Percentiles rank a stretch among this genome's conserved stretches.
phyloP scores from a whole-genome alignment of 2,888 invertebrate species.

The Nephrotoma flavescens region DNA sequence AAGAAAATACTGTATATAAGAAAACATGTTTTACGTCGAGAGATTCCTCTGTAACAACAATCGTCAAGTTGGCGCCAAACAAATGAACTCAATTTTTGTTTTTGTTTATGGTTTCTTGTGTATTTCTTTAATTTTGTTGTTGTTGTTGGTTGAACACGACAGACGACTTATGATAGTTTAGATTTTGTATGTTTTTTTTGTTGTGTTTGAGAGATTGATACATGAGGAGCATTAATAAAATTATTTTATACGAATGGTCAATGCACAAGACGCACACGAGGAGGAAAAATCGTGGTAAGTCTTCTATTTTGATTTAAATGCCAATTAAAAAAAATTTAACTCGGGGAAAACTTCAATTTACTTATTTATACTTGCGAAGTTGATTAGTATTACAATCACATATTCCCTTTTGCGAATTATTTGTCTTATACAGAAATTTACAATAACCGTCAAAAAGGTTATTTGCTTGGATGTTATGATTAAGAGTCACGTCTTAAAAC shows the following conservation, averaged over 20 bases:
- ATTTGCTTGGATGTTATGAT: neutral
- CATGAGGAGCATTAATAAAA: neutral
- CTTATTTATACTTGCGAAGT: neutral
- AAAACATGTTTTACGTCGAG: slow-evolving; percentile 8
- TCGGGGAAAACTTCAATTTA: neutral
- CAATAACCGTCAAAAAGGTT: neutral
- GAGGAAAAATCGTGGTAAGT: neutral
- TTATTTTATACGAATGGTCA: neutral
- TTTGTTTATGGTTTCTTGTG: neutral
- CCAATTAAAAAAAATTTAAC: neutral
- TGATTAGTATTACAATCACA: neutral
- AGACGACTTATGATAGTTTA: neutral
- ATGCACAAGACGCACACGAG: neutral
- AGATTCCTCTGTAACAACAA: slow-evolving; percentile 7
- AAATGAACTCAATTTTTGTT: slow-evolving; percentile 4
- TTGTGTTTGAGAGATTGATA: neutral
- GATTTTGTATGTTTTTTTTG: neutral
- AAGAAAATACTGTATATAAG: neutral
- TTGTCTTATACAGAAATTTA: neutral
- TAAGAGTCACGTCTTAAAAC: neutral
- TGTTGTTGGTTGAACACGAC: neutral
- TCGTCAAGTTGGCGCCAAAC: slow-evolving; percentile 8
- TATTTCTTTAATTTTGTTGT: neutral
- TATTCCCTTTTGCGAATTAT: neutral
- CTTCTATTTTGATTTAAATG: neutral